Percentiles rank a stretch among this genome's conserved stretches.
Evolutionary conservation across 2,797 vertebrate genomes (phyloP).

Genomic region (Myripristis murdjan): DNA sequence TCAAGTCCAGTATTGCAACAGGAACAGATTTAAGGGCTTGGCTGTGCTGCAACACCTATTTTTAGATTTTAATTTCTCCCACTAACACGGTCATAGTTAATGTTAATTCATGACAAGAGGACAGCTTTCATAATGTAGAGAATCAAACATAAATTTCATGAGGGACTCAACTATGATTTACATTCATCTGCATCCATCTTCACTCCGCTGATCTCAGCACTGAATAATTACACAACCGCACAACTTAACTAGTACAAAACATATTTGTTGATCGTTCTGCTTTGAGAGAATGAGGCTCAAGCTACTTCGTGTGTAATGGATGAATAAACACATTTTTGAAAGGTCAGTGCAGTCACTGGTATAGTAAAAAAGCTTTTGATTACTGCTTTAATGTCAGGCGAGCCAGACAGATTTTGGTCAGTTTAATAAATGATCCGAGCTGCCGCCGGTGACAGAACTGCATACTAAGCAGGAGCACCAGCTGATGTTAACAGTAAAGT

Average conservation of each 20-base stretch:
- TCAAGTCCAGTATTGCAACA: background rate
- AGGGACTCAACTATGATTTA: slow-evolving; percentile 8
- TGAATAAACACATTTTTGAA: slow-evolving; percentile 43
- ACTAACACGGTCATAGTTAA: background rate
- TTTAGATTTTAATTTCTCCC: background rate
- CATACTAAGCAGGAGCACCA: slow-evolving; percentile 62
- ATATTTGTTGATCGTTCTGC: slow-evolving; percentile 35
- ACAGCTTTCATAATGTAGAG: background rate
- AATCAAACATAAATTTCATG: slow-evolving; percentile 4
- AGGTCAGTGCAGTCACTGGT: slow-evolving; percentile 54
- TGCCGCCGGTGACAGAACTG: slow-evolving; percentile 37
- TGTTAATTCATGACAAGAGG: background rate
- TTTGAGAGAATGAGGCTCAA: slow-evolving; percentile 36
- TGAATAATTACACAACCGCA: slow-evolving; percentile 55
- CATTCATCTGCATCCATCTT: background rate
- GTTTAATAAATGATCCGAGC: slow-evolving; percentile 64
- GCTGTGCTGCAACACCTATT: background rate
- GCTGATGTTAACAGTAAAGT: slow-evolving; percentile 45
- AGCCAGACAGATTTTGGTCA: slow-evolving; percentile 60
- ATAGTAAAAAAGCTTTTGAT: slow-evolving; percentile 57
- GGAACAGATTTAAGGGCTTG: background rate
- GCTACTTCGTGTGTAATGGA: slow-evolving; percentile 46
- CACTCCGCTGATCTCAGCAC: slow-evolving; percentile 55
- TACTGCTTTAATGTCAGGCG: slow-evolving; percentile 45
- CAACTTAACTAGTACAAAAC: slow-evolving; percentile 6